Base-by-base conservation (phyloP, 92 coral and sea anemone genomes). In the Paragorgia papillata region DNA sequence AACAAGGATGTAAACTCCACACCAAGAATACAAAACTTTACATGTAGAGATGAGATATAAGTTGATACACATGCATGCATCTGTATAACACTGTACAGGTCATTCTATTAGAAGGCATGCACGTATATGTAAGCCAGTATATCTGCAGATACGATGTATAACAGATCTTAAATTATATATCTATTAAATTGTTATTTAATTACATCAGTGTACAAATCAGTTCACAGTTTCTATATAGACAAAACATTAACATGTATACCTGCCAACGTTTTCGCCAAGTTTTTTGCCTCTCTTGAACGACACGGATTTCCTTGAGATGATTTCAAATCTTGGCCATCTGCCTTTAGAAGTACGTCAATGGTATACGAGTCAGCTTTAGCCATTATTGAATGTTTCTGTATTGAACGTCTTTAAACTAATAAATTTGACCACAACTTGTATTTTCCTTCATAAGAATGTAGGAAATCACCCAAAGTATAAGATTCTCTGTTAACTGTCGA, bases 341-440 rank as follows among this genome's bases (percentile, higher is more conserved):
- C 33, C 33, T 58, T 30, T 32, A 71, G 78, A 49, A 71, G 43
- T 17, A 34, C 78, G 21, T 71, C 78, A 31, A 71, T 71, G 35
- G 78, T 53, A 25, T 71, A 71, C 31, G 78, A 51, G 9, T 71
- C 76, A 69, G 61, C 28, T 21, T 31, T 54, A 7, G 78, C 78
- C 78, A 71, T 71, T 29, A 24, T 71, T 30, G 39, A 44, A 9
- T 21, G n/a, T 25, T 12, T 58, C 75, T 21, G 2, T 7, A n/a
- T n/a, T n/a, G n/a, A n/a, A n/a, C n/a, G n/a, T n/a, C n/a, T n/a
- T n/a, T n/a, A n/a, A n/a, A n/a, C n/a, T n/a, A n/a, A n/a, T n/a
- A n/a, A n/a, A n/a, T n/a, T n/a, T n/a, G 17, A 46, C 2, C 2
- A 2, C 53, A 46, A 46, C 53, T 2, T 46, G 9, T 15, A 46